Evolutionary conservation across 2,113 vertebrate species (phyloP), one percentile per base, ranked within the genome.

Genomic region (Tragelaphus strepsiceros): DNA sequence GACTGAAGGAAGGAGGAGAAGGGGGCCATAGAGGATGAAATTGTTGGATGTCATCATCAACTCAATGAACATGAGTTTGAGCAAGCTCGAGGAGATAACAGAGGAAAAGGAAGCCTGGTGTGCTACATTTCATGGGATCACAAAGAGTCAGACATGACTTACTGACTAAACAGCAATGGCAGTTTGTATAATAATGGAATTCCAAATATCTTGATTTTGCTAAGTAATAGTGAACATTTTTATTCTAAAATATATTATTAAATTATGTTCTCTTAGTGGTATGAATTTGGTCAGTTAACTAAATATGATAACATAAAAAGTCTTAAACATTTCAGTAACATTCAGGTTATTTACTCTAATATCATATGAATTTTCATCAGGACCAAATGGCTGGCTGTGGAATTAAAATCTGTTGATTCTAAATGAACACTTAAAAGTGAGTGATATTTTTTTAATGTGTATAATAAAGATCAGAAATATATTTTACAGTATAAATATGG

Each of bases 261-360:
- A 0, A 2, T 97, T 97, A 7, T 94, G 10, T 88, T 97, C 98
- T 58, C 54, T 96, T 78, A 98, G 59, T 35, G 5, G 3, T 96
- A 93, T 91, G 43, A 89, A 81, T 90, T 80, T 74, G 90, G 78
- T 87, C 67, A 89, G 49, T 95, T 98, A 97, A 91, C 35, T 88
- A 97, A 93, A 97, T 64, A 5, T 21, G 10, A 15, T 97, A 96
- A 95, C 94, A 92, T 94, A 89, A 49, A 74, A 77, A 7, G 2
- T 28, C 49, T 58, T 90, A 77, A 46, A 35, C 32, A 2, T 87
- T 9, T 58, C 3, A 62, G 8, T 67, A 1, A 1, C 11, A 82
- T 82, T 88, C 94, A 3, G 54, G 89, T 6, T 14, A 7, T 85
- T 80, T 85, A 12, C 22, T 6, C 13, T 17, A 22, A 77, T 77